Evolutionary conservation across 2,888 invertebrate genomes (phyloP).

Genomic region (Heliconius charithonia): DNA sequence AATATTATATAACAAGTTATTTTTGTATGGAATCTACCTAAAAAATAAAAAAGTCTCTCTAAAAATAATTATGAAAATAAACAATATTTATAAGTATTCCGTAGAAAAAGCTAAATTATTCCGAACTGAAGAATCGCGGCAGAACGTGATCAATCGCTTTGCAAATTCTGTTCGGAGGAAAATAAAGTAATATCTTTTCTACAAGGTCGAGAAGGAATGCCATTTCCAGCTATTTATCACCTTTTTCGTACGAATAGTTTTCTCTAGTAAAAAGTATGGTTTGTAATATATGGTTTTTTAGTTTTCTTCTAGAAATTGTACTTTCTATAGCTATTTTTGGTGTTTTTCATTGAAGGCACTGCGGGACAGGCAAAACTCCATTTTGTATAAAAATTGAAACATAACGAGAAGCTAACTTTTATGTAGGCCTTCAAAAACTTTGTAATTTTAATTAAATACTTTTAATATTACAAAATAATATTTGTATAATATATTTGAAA

Average conservation of each 20-base stretch:
- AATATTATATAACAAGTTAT: no score
- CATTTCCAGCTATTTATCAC: slow-evolving; percentile 39
- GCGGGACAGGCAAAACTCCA: background rate
- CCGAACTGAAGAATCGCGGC: slow-evolving; percentile 36
- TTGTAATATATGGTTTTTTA: background rate
- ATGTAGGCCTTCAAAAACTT: no score
- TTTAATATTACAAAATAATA: no score
- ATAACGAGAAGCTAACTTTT: no score
- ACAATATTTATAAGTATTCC: background rate
- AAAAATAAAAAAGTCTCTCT: background rate
- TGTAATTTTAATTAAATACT: no score
- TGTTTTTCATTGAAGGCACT: background rate
- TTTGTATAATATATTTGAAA: no score
- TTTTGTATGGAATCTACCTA: no score
- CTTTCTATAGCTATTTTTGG: background rate
- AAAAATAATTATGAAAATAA: background rate
- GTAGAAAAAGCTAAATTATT: slow-evolving; percentile 12
- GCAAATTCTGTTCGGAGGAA: slow-evolving; percentile 35
- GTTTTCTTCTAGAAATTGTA: background rate
- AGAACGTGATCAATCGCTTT: slow-evolving; percentile 41
- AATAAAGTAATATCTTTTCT: slow-evolving; percentile 41
- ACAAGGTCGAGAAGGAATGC: slow-evolving; percentile 36
- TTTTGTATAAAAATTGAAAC: no score
- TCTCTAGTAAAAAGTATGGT: slow-evolving; percentile 7
- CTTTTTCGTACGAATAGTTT: slow-evolving; percentile 24